Base-by-base conservation (phyloP, 1,140 invertebrate species). In the Aphidius gifuensis region DNA sequence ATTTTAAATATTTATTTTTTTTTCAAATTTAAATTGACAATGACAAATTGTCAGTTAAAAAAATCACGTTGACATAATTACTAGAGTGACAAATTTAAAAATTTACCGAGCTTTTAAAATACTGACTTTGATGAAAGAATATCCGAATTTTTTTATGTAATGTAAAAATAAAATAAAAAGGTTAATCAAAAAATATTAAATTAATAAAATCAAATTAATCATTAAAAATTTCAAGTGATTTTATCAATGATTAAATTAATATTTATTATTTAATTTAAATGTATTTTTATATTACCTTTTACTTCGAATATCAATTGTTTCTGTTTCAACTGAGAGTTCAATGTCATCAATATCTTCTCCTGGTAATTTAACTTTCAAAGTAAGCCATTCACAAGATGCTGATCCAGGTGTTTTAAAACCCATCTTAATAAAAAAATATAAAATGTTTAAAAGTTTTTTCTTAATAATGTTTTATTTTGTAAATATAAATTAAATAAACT, bases 351-450 rank as follows among this genome's bases (percentile, higher is more conserved):
- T 74, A 60, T 82, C 83, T 74, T 93, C 92, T 11, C 84, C 86
- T 1, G 91, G 88, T 73, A 96, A 77, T 65, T 86, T 80, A 6
- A 96, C 84, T 58, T 84, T 84, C 0, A 96, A 77, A 4, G 93
- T 83, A 74, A 96, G 85, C 75, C 92, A 89, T 74, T 96, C 92
- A 74, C 93, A 96, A 72, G 92, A 94, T 0, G 91, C 83, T 1
- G 91, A 90, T 0, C 86, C 79, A 40, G 90, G 86, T 7, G 89
- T 94, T 78, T 94, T 95, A 61, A 87, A 87, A 0, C 91, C 88
- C 85, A 96, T 91, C 90, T 92, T 16, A 16, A 71, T 66, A 64
- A 75, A 72, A 62, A 60, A 65, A 55, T 44, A 9, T 51, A 46
- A 61, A 9, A 44, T 44, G 2, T 44, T 2, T 7, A 11, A 8